These are phyloP conservation scores for Belgica antarctica DNA, from an alignment of 2,888 invertebrate species.

Conservation along the genomic window DNA sequence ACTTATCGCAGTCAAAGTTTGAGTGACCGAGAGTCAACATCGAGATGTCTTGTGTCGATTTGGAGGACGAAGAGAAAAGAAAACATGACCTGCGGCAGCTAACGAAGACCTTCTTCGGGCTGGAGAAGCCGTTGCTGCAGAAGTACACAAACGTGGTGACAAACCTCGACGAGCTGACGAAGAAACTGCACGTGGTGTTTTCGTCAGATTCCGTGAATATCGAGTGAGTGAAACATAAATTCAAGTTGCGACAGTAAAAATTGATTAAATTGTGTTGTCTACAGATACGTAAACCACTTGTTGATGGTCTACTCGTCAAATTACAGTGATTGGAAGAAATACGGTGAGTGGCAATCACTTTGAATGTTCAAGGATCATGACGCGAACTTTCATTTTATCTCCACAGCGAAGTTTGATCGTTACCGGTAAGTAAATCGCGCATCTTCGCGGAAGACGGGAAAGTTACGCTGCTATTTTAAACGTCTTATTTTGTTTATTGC, in stretches of 20 bases:
- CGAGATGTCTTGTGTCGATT: constrained; percentile 2
- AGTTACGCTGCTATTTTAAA: not conserved
- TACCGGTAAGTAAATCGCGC: constrained; percentile 67
- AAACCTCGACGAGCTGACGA: constrained; percentile 63
- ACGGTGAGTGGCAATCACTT: constrained; percentile 48
- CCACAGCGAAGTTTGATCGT: constrained; percentile 81
- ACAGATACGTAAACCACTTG: constrained; percentile 65
- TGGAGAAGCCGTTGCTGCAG: constrained; percentile 51
- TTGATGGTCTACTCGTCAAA: constrained; percentile 80
- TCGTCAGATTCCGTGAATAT: constrained; percentile 79
- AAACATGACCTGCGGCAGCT: constrained; percentile 52
- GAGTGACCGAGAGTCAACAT: too few species aligned
- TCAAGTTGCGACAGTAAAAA: not conserved
- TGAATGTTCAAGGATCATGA: not conserved
- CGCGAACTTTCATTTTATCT: not conserved
- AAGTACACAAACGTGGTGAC: constrained; percentile 53
- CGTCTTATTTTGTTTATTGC: constrained; percentile 7
- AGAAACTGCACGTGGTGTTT: constrained; percentile 74
- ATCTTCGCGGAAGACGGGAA: not conserved
- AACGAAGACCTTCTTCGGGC: constrained; percentile 52
- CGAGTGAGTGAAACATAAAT: constrained; percentile 64
- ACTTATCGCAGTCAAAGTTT: not conserved
- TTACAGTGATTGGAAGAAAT: constrained; percentile 88
- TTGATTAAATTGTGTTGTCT: not conserved
- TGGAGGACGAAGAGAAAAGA: constrained; percentile 50